Evolutionary conservation across 1,140 invertebrate genomes (phyloP).

Genomic region (Eueides isabella): DNA sequence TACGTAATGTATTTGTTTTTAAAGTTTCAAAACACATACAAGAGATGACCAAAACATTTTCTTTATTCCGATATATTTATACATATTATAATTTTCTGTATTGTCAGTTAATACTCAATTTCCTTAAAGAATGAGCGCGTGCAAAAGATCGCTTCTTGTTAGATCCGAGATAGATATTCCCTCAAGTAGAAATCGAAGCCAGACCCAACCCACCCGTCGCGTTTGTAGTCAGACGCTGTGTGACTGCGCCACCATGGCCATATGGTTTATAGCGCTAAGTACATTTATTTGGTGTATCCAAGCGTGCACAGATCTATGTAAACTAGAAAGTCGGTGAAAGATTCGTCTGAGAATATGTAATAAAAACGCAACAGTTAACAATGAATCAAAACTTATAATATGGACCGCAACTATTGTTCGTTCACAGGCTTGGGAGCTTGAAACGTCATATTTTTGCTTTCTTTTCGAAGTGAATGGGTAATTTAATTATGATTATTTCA

Average conservation of each 20-base stretch:
- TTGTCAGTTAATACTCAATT: neutral
- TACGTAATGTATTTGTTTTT: neutral
- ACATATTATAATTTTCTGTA: neutral
- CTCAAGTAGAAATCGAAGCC: too few relatives aligned
- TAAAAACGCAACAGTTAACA: slow-evolving; percentile 23
- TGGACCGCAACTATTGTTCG: slow-evolving; percentile 21
- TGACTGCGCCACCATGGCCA: too few relatives aligned
- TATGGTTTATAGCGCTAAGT: too few relatives aligned
- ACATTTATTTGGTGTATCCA: neutral
- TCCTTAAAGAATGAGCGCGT: neutral
- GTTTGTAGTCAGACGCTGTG: too few relatives aligned
- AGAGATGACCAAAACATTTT: too few relatives aligned
- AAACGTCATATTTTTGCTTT: slow-evolving; percentile 28
- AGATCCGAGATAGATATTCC: too few relatives aligned
- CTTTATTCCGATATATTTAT: too few relatives aligned
- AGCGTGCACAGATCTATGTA: slow-evolving; percentile 3
- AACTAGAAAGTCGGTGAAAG: slow-evolving; percentile 27
- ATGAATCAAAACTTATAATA: slow-evolving; percentile 17
- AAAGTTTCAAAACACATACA: neutral
- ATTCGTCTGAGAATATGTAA: slow-evolving; percentile 27
- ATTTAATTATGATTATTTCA: slow-evolving; percentile 11
- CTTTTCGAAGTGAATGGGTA: slow-evolving; percentile 19
- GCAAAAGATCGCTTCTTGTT: too few relatives aligned
- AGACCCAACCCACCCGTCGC: too few relatives aligned
- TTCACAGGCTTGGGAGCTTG: neutral